Conservation (phyloP, 2,797 vertebrate genomes). For the Champsocephalus esox region DNA sequence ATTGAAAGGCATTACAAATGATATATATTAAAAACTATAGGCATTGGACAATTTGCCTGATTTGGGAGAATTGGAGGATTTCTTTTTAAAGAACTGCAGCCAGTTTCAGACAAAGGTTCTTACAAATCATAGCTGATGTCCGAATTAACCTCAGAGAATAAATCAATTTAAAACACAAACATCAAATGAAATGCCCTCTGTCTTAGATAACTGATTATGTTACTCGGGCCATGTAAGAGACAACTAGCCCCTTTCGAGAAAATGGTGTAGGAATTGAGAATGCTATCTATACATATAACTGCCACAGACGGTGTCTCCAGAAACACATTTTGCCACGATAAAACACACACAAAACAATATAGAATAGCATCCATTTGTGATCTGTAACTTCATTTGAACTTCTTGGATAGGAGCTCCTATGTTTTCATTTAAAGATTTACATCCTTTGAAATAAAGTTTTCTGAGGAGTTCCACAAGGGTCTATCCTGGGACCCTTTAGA, state of each 20-base stretch:
- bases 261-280: not conserved
- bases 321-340: too few relatives aligned
- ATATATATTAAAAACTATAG: not conserved
- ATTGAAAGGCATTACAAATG: not conserved
- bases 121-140: not conserved
- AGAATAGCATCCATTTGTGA: too few relatives aligned
- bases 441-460: not conserved
- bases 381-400: not conserved
- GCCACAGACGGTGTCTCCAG: too few relatives aligned
- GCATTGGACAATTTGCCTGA: not conserved
- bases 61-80: not conserved
- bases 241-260: not conserved
- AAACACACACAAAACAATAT: too few relatives aligned
- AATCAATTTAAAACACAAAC: too few relatives aligned
- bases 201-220: not conserved
- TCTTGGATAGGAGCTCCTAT: not conserved
- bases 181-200: not conserved
- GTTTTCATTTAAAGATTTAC: not conserved
- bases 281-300: too few relatives aligned
- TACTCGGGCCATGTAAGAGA: not conserved
- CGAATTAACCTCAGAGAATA: not conserved
- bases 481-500: not conserved
- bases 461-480: constrained; percentile 9
- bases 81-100: not conserved
- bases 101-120: not conserved